Evolutionary conservation across 2,888 invertebrate species (phyloP).

Genomic region (Amphipyra tragopoginis): DNA sequence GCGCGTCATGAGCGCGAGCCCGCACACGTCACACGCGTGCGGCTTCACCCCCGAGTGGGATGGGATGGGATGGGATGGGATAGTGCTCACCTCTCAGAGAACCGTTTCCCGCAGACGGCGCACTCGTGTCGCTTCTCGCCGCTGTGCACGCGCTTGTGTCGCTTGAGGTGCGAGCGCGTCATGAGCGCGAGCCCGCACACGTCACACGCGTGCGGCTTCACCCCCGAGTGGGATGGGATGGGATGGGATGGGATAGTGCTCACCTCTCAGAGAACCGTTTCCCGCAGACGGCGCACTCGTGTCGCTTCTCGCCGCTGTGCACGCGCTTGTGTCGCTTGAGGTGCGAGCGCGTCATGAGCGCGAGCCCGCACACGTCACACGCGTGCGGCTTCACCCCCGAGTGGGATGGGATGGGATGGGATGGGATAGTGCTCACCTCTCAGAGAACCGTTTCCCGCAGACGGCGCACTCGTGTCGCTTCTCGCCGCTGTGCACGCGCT

Average conservation of each 20-base stretch:
- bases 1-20: slow-evolving; percentile 90
- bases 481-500: slow-evolving; percentile 92
- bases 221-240: slow-evolving; percentile 91
- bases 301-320: slow-evolving; percentile 91
- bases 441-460: slow-evolving; percentile 91
- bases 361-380: slow-evolving; percentile 90
- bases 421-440: slow-evolving; percentile 78
- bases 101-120: slow-evolving; percentile 89
- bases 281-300: slow-evolving; percentile 89
- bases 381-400: slow-evolving; percentile 90
- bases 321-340: slow-evolving; percentile 92
- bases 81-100: slow-evolving; percentile 86
- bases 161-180: slow-evolving; percentile 92
- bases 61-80: too few relatives aligned
- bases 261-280: slow-evolving; percentile 90
- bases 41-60: slow-evolving; percentile 91
- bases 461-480: slow-evolving; percentile 89
- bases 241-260: too few relatives aligned
- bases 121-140: slow-evolving; percentile 91
- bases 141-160: slow-evolving; percentile 92
- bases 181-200: slow-evolving; percentile 91
- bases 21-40: slow-evolving; percentile 90
- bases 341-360: slow-evolving; percentile 91
- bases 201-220: slow-evolving; percentile 90
- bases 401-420: too few relatives aligned